Percentiles rank a stretch among this genome's conserved stretches.
Evolutionary conservation across 2,888 invertebrate genomes (phyloP).

Genomic region (Brachypterus glaber): DNA sequence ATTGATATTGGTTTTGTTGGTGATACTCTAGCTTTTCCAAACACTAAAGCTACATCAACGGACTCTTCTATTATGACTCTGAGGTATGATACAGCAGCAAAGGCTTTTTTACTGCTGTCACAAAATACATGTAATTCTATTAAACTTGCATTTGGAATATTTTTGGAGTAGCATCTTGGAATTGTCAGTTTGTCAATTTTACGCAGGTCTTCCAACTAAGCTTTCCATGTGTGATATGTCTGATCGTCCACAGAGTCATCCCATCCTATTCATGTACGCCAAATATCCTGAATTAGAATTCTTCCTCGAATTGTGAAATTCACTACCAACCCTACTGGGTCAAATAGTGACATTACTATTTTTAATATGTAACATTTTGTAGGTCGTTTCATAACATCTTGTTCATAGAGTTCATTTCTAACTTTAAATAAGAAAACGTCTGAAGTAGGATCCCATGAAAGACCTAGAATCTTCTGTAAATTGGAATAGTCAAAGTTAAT

Average conservation of each 20-base stretch:
- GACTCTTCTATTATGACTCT: constrained; percentile 5
- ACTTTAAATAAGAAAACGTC: constrained; percentile 20
- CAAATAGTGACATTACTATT: constrained; percentile 26
- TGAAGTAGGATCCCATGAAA: constrained; percentile 16
- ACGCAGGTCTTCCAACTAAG: constrained; percentile 20
- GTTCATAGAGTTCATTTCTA: no score
- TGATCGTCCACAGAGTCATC: constrained; percentile 16
- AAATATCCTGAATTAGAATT: constrained; percentile 26
- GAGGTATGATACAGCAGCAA: constrained; percentile 8
- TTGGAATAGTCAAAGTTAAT: constrained; percentile 3
- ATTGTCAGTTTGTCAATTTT: constrained; percentile 7
- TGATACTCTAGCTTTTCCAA: constrained; percentile 8
- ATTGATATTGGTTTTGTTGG: constrained; percentile 11
- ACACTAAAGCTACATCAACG: constrained; percentile 5
- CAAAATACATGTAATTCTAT: constrained; percentile 23
- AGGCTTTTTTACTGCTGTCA: constrained; percentile 20
- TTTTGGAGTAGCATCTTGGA: constrained; percentile 16
- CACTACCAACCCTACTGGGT: constrained; percentile 26
- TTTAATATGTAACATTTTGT: constrained; percentile 21
- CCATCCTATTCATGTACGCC: constrained; percentile 19
- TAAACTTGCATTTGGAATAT: constrained; percentile 3
- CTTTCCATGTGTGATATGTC: constrained; percentile 15
- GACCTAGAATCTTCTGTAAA: constrained; percentile 15
- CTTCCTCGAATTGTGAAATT: constrained; percentile 20
- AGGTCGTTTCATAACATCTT: no score